Evolutionary conservation across 2,888 invertebrate genomes (phyloP), one percentile per base, ranked within the genome.

Genomic region (Lasioglossum marginatum): DNA sequence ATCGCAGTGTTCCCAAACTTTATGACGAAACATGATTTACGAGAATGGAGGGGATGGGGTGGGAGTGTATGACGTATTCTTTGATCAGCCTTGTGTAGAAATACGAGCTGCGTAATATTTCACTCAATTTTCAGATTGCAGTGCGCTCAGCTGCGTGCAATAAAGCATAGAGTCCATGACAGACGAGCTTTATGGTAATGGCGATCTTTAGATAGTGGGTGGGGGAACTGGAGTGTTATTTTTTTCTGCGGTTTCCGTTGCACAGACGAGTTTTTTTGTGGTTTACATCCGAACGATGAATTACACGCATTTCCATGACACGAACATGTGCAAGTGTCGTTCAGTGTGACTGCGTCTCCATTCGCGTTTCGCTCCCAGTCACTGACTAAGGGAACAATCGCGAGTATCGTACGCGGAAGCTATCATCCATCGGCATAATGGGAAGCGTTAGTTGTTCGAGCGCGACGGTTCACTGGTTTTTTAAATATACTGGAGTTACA

Each of bases 251-350:
- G 12, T 4, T 37, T 31, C 43, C 16, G 75, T 31, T 48, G 40
- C n/a, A 57, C 52, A 12, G n/a, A 57, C n/a, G n/a, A 45, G 40
- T 52, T 80, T 75, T 71, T 75, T 76, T 40, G 43, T 68, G 63
- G 37, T 80, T 75, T 66, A 43, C 43, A 75, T 79, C 27, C 73
- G 40, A 73, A 23, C 81, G 66, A 82, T 82, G 72, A 82, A 82
- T 82, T 66, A 77, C 57, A 34, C 40, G 57, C 27, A 77, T 48
- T 82, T 63, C 66, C 77, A 57, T 70, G 66, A n/a, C 34, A 27
- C 72, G 63, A 31, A 45, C 16, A 71, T 40, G 70, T 60, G 45
- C 16, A 23, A 40, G 45, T 5, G 60, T 31, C 45, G 70, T 76
- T 45, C 76, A 40, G 70, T 66, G 70, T 27, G 76, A 57, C 52